phyloP scores from a whole-genome alignment of 2,888 invertebrate species.

The Morpho achilles region DNA sequence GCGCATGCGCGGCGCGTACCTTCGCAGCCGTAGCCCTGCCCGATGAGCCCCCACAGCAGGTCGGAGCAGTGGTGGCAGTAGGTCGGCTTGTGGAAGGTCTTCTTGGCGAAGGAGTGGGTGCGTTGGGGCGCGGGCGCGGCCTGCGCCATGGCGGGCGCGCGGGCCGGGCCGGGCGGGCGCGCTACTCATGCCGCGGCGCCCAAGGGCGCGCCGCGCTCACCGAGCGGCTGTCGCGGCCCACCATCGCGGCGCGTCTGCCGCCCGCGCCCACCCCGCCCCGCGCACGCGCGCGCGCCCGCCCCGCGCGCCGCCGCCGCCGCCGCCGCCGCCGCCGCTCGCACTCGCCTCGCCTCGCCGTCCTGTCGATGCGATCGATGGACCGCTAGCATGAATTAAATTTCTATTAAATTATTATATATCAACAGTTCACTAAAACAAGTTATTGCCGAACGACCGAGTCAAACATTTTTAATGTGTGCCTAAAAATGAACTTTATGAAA shows the following conservation, averaged over 20 bases:
- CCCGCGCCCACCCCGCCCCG: slow-evolving; percentile 45
- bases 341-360: not conserved
- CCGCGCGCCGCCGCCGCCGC: slow-evolving; percentile 33
- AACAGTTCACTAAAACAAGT: too few relatives aligned
- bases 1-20: slow-evolving; percentile 86
- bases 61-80: slow-evolving; percentile 99
- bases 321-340: slow-evolving; percentile 31
- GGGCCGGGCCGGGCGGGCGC: slow-evolving; percentile 75
- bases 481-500: too few relatives aligned
- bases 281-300: slow-evolving; percentile 19
- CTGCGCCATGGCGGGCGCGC: slow-evolving; percentile 78
- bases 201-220: slow-evolving; percentile 78
- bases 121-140: slow-evolving; percentile 81
- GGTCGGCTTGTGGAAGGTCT: slow-evolving; percentile 99
- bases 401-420: too few relatives aligned
- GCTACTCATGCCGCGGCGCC: slow-evolving; percentile 79
- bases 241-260: slow-evolving; percentile 78
- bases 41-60: slow-evolving; percentile 99
- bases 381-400: too few relatives aligned
- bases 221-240: slow-evolving; percentile 80
- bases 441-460: too few relatives aligned
- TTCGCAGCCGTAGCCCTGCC: slow-evolving; percentile 99
- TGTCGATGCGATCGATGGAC: not conserved
- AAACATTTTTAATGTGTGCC: too few relatives aligned
- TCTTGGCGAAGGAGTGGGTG: slow-evolving; percentile 98